Percentiles rank a stretch among this genome's conserved stretches.
Conservation (phyloP, 2,797 vertebrate genomes). For the Peromyscus nudipes region DNA sequence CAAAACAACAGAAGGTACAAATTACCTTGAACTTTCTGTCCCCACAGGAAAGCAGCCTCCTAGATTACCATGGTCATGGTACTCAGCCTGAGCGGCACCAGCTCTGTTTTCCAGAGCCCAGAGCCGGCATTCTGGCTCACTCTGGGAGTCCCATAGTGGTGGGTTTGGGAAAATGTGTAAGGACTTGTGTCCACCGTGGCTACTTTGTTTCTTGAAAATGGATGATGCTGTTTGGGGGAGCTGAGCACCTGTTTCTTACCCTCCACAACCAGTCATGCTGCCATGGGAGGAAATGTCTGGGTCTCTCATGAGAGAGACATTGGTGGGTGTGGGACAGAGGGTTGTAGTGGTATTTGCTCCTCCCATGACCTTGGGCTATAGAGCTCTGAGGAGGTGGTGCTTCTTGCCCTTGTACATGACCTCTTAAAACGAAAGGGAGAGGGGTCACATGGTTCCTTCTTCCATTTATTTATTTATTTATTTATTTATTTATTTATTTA, state of each 20-base stretch:
- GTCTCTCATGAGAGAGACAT: background rate
- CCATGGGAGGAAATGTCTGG: no score
- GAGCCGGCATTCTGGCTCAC: background rate
- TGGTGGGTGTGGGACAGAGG: no score
- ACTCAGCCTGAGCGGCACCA: background rate
- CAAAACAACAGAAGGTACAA: background rate
- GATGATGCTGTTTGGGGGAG: background rate
- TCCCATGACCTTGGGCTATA: no score
- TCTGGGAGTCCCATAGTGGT: background rate
- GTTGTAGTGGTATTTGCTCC: no score
- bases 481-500: no score
- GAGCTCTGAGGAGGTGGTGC: fast-evolving
- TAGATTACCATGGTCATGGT: background rate
- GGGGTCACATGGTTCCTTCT: no score
- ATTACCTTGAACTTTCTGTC: no score
- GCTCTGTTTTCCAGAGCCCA: background rate
- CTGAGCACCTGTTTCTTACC: background rate
- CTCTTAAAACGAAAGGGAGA: no score
- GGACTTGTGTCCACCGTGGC: background rate
- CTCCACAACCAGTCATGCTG: background rate
- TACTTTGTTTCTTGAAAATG: background rate
- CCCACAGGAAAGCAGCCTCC: background rate
- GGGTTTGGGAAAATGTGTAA: background rate
- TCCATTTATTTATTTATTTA: no score
- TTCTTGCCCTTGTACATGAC: no score